phyloP scores from a whole-genome alignment of 1,140 invertebrate species.

The Macrotrachela quadricornifera region DNA sequence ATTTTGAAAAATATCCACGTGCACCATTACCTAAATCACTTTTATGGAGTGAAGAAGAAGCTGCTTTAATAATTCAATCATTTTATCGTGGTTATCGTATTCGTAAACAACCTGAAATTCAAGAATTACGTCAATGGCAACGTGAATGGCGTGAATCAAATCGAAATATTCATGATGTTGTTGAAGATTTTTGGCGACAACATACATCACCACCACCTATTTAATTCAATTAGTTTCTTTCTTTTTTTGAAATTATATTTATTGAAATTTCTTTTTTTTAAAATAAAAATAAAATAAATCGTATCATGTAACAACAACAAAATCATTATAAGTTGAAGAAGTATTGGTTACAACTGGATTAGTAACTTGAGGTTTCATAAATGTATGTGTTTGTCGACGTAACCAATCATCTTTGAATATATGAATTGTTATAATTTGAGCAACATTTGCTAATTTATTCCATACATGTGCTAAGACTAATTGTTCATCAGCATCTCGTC shows the following conservation, averaged over 20 bases:
- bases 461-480: conserved; percentile 39
- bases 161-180: conserved; percentile 16
- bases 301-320: too few species aligned
- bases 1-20: conserved; percentile 23
- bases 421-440: conserved; percentile 36
- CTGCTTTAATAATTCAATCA: conserved; percentile 24
- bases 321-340: too few species aligned
- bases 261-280: too few species aligned
- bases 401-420: conserved; percentile 38
- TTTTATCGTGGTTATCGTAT: conserved; percentile 27
- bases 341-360: too few species aligned
- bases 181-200: conserved; percentile 20
- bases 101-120: conserved; percentile 20
- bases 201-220: too few species aligned
- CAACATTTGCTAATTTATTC: conserved; percentile 37
- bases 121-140: conserved; percentile 29
- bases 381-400: conserved; percentile 14
- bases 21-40: conserved; percentile 26
- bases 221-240: too few species aligned
- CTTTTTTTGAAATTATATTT: too few species aligned
- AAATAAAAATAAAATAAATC: too few species aligned
- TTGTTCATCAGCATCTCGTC: conserved; percentile 44
- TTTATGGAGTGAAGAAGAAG: conserved; percentile 29
- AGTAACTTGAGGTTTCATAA: too few species aligned
- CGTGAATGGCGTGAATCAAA: conserved; percentile 25